Evolutionary conservation across 92 coral and sea anemone genomes (phyloP).

Genomic region (Virgularia gustaviana): DNA sequence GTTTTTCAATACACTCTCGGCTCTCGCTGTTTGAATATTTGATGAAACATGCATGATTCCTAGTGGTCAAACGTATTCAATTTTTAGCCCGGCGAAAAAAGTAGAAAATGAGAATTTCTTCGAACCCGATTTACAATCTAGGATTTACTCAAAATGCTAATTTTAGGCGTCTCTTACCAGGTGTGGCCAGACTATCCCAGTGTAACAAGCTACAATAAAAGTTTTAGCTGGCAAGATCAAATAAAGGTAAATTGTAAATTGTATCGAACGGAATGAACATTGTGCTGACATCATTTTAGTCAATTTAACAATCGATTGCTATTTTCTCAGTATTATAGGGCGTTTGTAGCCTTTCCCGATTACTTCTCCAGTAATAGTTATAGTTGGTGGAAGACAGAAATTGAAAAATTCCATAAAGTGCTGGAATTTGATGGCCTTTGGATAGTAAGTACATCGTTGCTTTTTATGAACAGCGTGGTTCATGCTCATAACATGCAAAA

Average conservation of each 20-base stretch:
- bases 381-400: constrained; percentile 68
- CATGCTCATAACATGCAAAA: too few relatives aligned
- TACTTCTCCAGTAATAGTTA: constrained; percentile 61
- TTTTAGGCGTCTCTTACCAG: constrained; percentile 18
- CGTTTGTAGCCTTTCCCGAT: constrained; percentile 79
- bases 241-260: constrained; percentile 53
- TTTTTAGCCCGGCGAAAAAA: too few relatives aligned
- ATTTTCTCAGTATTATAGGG: constrained; percentile 70
- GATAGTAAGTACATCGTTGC: constrained; percentile 76
- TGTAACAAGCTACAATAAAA: constrained; percentile 50
- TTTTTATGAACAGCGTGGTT: neutral
- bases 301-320: neutral
- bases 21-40: neutral
- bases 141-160: neutral
- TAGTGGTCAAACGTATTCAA: too few relatives aligned
- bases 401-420: constrained; percentile 62
- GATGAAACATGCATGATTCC: too few relatives aligned
- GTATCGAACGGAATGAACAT: neutral
- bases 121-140: neutral
- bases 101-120: too few relatives aligned
- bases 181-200: constrained; percentile 90
- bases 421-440: constrained; percentile 85
- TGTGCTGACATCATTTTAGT: neutral
- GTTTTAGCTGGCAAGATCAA: constrained; percentile 74
- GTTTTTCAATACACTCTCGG: too few relatives aligned